Conservation (phyloP, 2,888 invertebrate genomes). For the Teinopalpus imperialis region DNA sequence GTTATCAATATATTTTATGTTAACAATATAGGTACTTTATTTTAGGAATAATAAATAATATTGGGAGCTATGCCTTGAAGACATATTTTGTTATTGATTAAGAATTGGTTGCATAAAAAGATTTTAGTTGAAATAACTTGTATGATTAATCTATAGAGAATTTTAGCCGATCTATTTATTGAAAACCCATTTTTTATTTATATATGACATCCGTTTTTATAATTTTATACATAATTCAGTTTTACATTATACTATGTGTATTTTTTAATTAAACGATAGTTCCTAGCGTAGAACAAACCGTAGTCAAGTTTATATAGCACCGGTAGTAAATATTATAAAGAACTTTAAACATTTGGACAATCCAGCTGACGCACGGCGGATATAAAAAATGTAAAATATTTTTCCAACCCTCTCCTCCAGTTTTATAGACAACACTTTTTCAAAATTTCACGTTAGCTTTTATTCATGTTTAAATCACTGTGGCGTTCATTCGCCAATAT, state of each 20-base stretch:
- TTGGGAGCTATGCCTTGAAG: neutral
- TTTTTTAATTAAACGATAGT: no score
- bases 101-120: slow-evolving; percentile 37
- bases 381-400: slow-evolving; percentile 22
- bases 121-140: slow-evolving; percentile 52
- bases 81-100: neutral
- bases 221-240: no score
- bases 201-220: no score
- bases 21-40: no score
- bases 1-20: no score
- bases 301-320: slow-evolving; percentile 5
- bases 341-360: slow-evolving; percentile 21
- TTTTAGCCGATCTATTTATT: no score
- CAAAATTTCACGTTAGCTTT: slow-evolving; percentile 16
- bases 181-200: no score
- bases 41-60: neutral
- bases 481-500: slow-evolving; percentile 3
- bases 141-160: slow-evolving; percentile 47
- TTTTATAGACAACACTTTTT: slow-evolving; percentile 16
- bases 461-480: slow-evolving; percentile 15
- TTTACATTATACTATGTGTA: no score
- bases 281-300: no score
- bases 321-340: slow-evolving; percentile 21
- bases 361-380: slow-evolving; percentile 19
- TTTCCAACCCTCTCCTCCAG: slow-evolving; percentile 14